A percentile compares a stretch with the other conserved stretches of the same genome.
Evolutionary conservation across 2,113 vertebrate genomes (phyloP).

Genomic region (Hippocampus mohnikei): DNA sequence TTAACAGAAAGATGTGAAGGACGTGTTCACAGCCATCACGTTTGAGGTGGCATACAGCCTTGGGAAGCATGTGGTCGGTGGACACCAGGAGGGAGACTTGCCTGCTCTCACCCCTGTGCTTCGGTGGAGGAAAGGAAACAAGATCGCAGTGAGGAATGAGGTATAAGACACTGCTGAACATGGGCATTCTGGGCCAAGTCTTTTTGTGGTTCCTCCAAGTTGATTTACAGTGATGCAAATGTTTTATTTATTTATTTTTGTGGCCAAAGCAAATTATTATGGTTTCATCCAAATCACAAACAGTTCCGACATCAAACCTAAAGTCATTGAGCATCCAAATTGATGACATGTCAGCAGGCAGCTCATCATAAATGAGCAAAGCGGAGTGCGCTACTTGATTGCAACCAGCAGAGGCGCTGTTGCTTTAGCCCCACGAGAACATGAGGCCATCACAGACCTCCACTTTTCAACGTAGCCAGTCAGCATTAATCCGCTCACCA

Average conservation of each 20-base stretch:
- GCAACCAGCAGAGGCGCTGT: neutral
- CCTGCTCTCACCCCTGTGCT: slow-evolving; percentile 84
- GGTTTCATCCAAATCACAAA: neutral
- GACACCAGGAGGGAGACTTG: slow-evolving; percentile 74
- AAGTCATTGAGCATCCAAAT: neutral
- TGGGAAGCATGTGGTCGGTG: slow-evolving; percentile 71
- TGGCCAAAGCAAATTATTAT: neutral
- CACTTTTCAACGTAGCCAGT: too few species aligned
- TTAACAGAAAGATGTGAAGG: slow-evolving; percentile 87
- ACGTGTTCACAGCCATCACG: slow-evolving; percentile 89
- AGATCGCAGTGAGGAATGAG: slow-evolving; percentile 88
- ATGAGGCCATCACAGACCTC: neutral
- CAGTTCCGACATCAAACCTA: neutral
- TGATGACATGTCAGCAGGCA: neutral
- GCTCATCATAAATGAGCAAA: neutral
- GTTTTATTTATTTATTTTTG: neutral
- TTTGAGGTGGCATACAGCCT: slow-evolving; percentile 91
- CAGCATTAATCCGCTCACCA: too few species aligned
- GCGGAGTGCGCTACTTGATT: neutral
- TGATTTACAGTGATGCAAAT: neutral
- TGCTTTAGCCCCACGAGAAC: neutral
- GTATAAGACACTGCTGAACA: slow-evolving; percentile 57
- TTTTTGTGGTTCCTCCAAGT: neutral
- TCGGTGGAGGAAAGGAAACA: slow-evolving; percentile 91
- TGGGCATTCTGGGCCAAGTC: neutral